Conservation (phyloP, 35 echinoderm and acorn worm species). For the Lytechinus variegatus region DNA sequence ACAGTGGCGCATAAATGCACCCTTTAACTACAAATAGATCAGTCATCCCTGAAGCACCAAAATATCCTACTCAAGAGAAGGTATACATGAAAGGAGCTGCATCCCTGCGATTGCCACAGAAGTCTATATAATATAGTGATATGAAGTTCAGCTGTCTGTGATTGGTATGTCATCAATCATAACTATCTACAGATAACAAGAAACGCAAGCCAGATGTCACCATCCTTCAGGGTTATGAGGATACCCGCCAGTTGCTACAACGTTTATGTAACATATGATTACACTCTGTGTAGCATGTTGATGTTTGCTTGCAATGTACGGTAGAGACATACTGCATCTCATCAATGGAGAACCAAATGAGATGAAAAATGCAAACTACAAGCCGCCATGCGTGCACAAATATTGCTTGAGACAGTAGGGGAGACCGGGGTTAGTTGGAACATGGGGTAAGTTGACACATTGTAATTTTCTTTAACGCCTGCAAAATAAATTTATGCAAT, state of each 20-base stretch:
- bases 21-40: no score
- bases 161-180: conserved; percentile 36
- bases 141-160: background rate
- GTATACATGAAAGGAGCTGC: background rate
- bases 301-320: background rate
- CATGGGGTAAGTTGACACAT: no score
- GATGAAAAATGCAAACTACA: background rate
- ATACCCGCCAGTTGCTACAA: background rate
- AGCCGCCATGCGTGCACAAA: background rate
- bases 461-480: no score
- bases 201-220: conserved; percentile 33
- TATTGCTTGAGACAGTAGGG: background rate
- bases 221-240: background rate
- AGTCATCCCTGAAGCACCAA: no score
- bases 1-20: no score
- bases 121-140: background rate
- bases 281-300: conserved; percentile 1
- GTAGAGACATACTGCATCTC: background rate
- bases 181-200: conserved; percentile 16
- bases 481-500: no score
- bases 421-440: no score
- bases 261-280: background rate
- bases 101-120: background rate
- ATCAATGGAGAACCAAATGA: background rate
- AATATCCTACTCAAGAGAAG: background rate